Base-by-base conservation (phyloP, 37 sponge, comb jelly and placozoan species). In the Theonella swinhoei region DNA sequence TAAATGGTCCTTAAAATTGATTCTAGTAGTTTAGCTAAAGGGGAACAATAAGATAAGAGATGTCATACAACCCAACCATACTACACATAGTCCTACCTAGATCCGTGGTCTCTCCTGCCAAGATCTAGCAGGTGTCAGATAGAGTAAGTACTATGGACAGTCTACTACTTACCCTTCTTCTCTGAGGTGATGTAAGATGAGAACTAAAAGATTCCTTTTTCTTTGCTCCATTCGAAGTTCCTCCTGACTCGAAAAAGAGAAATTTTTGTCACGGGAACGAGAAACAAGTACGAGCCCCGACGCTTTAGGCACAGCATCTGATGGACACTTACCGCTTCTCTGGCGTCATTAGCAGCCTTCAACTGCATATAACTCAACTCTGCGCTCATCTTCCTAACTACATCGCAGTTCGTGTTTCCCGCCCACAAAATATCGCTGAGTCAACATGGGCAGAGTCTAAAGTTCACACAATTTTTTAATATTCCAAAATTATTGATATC, bases 351-450 rank as follows among this genome's bases (percentile, higher is more conserved):
- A 26, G 97, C 89, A 64, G 91, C 85, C 73, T 93, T 96, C 62
- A 99, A 85, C 64, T 95, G 96, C 58, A 88, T 68, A 83, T 99
- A 99, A 60, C 95, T 99, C 40, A 99, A 74, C 74, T 93, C 90
- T 24, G 69, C 68, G 35, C 81, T 80, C 92, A 91, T 92, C n/a
- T 17, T 76, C 47, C 31, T 29, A 41, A 24, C 23, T 62, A 32
- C 26, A 23, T 14, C 25, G 30, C 4, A 3, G 39, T 63, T 36
- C 66, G 54, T 47, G 7, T 47, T 47, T 47, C 54, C 54, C 54
- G 54, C 54, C 43, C 41, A 36, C 28, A 14, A 72, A 75, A 47
- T 8, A 66, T 9, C 8, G 31, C 68, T 66, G 20, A 47, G 54
- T 47, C 54, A 47, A 14, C 54, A 47, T 14, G 54, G 54, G 54